Conservation (phyloP, 2,888 invertebrate genomes). For the Bombyx huttoni region DNA sequence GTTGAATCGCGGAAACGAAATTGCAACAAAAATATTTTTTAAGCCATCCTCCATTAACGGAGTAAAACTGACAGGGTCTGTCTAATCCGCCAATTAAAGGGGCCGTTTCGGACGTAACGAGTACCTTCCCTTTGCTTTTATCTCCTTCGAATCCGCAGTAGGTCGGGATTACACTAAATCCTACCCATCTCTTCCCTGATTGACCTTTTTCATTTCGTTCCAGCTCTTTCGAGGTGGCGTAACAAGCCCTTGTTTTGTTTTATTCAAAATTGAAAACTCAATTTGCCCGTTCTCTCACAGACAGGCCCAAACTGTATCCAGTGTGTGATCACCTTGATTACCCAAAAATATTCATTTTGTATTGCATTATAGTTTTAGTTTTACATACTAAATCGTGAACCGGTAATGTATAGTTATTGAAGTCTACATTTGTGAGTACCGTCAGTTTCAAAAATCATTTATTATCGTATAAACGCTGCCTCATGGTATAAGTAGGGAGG, state of each 20-base stretch:
- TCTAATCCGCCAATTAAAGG: background rate
- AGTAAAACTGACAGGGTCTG: background rate
- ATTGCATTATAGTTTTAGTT: no score
- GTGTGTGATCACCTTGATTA: no score
- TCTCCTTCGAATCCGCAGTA: slow-evolving; percentile 5
- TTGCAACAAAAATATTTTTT: background rate
- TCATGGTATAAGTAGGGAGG: no score
- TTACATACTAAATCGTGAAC: no score
- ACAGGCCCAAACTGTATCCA: no score
- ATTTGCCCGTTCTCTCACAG: no score
- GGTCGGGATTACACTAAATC: slow-evolving; percentile 5
- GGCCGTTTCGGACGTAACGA: background rate
- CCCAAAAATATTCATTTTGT: no score
- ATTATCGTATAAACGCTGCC: no score
- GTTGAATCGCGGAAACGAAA: background rate
- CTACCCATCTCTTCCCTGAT: slow-evolving; percentile 3
- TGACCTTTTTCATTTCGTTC: slow-evolving; percentile 6
- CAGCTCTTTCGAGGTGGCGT: background rate
- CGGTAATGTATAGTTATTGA: no score
- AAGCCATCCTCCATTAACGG: background rate
- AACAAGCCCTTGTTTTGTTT: background rate
- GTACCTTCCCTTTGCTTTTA: slow-evolving; percentile 1
- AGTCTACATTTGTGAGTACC: no score
- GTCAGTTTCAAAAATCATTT: no score
- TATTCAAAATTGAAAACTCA: background rate